Percentiles rank a stretch among this genome's conserved stretches.
Conservation (phyloP, 2,888 invertebrate genomes). For the Amiota minor region DNA sequence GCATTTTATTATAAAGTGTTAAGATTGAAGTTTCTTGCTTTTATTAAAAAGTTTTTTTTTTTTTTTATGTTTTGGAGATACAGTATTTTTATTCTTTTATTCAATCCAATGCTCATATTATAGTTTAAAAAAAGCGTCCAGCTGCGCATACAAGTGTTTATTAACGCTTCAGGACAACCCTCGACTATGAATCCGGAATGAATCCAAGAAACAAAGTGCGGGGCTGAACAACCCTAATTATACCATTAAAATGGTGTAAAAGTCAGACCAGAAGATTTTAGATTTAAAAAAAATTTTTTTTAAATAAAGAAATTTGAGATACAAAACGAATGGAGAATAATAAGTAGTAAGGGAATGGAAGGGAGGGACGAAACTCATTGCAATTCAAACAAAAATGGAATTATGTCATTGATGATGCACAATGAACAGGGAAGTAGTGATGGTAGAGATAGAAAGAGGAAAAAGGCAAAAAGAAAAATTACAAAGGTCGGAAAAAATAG, state of each 20-base stretch:
- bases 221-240: constrained; percentile 52
- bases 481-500: neutral
- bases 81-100: constrained; percentile 39
- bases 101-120: neutral
- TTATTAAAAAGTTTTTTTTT: constrained; percentile 52
- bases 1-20: constrained; percentile 26
- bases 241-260: constrained; percentile 53
- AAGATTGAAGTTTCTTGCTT: constrained; percentile 55
- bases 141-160: constrained; percentile 59
- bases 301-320: neutral
- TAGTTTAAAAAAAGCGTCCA: constrained; percentile 52
- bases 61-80: constrained; percentile 41
- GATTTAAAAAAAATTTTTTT: neutral
- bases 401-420: constrained; percentile 7
- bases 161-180: constrained; percentile 18
- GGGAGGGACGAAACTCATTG: neutral
- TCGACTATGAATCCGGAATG: neutral
- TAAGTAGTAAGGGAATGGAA: neutral
- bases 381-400: constrained; percentile 20
- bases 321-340: neutral
- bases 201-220: too few relatives aligned
- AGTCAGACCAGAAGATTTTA: constrained; percentile 48
- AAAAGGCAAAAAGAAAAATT: neutral
- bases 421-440: too few relatives aligned
- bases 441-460: neutral